phyloP scores from a whole-genome alignment of 1,140 invertebrate genomes.

The Drosophila parabipectinata region DNA sequence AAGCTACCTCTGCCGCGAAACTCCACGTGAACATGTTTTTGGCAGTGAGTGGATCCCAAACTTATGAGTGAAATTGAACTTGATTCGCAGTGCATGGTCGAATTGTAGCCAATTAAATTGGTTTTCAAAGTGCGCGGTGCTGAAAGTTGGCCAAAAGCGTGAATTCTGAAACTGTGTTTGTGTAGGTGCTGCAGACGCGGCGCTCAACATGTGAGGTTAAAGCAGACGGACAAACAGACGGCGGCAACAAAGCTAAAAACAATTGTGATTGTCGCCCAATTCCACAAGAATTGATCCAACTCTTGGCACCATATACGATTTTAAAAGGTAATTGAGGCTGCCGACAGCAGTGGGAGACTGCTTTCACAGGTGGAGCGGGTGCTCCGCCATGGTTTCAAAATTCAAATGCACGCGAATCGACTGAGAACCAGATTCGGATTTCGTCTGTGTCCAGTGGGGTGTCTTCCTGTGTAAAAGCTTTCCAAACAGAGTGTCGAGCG shows the following conservation, averaged over 20 bases:
- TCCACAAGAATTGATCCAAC: conserved; percentile 9
- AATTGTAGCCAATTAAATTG: conserved; percentile 14
- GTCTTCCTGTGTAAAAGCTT: conserved; percentile 38
- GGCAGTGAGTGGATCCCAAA: conserved; percentile 60
- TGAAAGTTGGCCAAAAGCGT: neutral
- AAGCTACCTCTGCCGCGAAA: conserved; percentile 48
- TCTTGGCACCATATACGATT: conserved; percentile 1
- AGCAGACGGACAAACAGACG: conserved; percentile 65
- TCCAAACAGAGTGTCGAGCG: conserved; percentile 56
- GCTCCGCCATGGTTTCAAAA: conserved; percentile 26
- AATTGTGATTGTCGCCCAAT: conserved; percentile 15
- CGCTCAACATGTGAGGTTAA: conserved; percentile 82
- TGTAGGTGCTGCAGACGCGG: conserved; percentile 65
- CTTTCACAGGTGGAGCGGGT: neutral
- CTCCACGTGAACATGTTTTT: conserved; percentile 75
- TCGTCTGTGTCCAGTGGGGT: conserved; percentile 12
- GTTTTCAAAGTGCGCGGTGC: neutral
- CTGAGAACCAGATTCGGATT: conserved; percentile 7
- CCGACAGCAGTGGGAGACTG: neutral
- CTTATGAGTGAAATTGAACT: conserved; percentile 58
- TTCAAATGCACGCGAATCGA: conserved; percentile 14
- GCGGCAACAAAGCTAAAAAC: conserved; percentile 50
- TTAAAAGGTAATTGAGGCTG: conserved; percentile 47
- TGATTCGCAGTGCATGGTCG: conserved; percentile 13
- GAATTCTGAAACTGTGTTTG: conserved; percentile 26